Percentiles rank a stretch among this genome's conserved stretches.
phyloP scores from a whole-genome alignment of 2,113 vertebrate genomes.

The Ptychochromis oligacanthus region DNA sequence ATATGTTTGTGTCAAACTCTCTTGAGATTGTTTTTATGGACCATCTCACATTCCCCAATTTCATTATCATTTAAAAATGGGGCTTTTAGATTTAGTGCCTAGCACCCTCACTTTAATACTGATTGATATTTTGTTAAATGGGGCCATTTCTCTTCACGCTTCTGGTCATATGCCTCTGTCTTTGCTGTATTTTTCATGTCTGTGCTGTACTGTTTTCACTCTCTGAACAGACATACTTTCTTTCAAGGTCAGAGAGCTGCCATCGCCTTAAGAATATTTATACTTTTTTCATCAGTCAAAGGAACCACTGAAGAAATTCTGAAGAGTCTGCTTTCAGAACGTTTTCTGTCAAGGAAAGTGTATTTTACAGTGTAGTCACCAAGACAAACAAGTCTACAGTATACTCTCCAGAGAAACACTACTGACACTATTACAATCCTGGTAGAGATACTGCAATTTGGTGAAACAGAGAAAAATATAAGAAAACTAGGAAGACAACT shows the following conservation, averaged over 20 bases:
- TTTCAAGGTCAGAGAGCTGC: not conserved
- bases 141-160: not conserved
- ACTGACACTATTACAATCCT: not conserved
- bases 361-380: not conserved
- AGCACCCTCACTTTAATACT: not conserved
- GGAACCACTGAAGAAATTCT: not conserved
- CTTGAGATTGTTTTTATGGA: not conserved
- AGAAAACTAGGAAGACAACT: not conserved
- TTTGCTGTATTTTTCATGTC: not conserved
- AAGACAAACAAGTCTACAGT: not conserved
- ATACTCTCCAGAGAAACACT: not conserved
- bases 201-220: not conserved
- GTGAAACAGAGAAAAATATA: not conserved
- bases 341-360: not conserved
- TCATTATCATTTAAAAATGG: not conserved
- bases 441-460: constrained; percentile 3
- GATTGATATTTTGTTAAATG: not conserved
- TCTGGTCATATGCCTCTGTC: not conserved
- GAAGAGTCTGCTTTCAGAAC: not conserved
- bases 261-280: not conserved
- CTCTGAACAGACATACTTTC: not conserved
- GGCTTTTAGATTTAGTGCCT: not conserved
- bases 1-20: not conserved
- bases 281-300: not conserved
- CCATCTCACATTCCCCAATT: not conserved